Evolutionary conservation across 1,140 invertebrate genomes (phyloP), one percentile per base, ranked within the genome.

Genomic region (Macrobrachium nipponense): DNA sequence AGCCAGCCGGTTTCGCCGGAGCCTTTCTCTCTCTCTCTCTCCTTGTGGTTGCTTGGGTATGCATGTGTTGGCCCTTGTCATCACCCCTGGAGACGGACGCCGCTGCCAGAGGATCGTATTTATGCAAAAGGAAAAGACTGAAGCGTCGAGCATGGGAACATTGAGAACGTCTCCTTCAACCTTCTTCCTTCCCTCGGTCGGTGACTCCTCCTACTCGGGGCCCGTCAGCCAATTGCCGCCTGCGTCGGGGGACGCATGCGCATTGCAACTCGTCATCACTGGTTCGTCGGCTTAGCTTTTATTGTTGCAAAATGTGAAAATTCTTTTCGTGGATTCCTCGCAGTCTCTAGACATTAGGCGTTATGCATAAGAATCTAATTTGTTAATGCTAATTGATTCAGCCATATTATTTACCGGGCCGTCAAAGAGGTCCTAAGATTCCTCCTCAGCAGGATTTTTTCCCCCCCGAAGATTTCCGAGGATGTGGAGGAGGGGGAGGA

Each of bases 101-200:
- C 62, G 78, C 78, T 68, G 78, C 78, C 78, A 80, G 51, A 80
- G 78, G 62, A 80, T 68, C 62, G 68, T 82, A 82, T 75, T 82
- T 82, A 82, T 82, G 81, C 81, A 73, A 82, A 82, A 75, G 51
- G 81, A 82, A 82, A 82, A 82, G 81, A 82, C 72, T 59, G 81
- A 51, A 82, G 72, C 72, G 51, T 51, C 14, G 68, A 75, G 81
- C 81, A 20, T 82, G 68, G 59, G 81, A 82, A 73, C 81, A 59
- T 82, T 82, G 23, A 75, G 68, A 60, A 44, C 58, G 59, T 72
- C 76, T 82, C 81, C 72, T 60, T 82, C 81, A 82, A 75, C 81
- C 72, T 23, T 11, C 72, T 23, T 11, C 58, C 75, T 58, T 44
- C 70, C 70, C 81, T 75, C 59, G 61, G 58, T 27, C 70, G 27